Base-by-base conservation (phyloP, 2,797 vertebrate genomes). In the Coendou prehensilis region DNA sequence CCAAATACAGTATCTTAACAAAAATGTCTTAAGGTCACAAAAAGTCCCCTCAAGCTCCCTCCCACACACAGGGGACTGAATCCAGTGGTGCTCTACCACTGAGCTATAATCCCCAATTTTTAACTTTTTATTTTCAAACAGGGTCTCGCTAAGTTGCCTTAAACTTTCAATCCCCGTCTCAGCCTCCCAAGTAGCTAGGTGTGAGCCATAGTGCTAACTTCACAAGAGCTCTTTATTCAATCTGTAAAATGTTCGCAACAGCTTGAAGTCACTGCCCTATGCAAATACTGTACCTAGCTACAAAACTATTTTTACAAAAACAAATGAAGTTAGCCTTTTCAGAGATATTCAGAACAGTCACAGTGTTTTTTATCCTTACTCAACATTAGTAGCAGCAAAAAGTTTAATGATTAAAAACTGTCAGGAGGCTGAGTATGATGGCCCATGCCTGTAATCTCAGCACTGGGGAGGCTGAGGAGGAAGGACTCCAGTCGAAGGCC, bases 251-350 rank as follows among this genome's bases (percentile, higher is more conserved):
- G 61, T 83, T 87, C 52, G 69, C 2, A 10, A 81, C 13, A 92
- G 50, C 37, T 76, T 91, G 37, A 81, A 96, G 83, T 69, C 50
- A 91, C 37, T 76, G 61, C 10, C 52, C 37, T 52, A 37, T 0
- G 13, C 52, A 86, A 95, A 92, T 28, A 76, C 73, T 6, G 26
- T 30, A 83, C 22, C 41, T 69, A 83, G 20, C 30, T 93, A 85
- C 10, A 92, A 15, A 81, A 75, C 13, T 80, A 87, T 75, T 96
- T 96, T 87, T 87, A 89, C 61, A 96, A 78, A 92, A 8, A 64
- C 33, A 88, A 94, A 92, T 75, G 17, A 95, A 83, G 23, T 37
- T 73, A 76, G n/a, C 13, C 26, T 90, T 89, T 89, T 79, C 7
- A 59, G 1, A 91, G 8, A 33, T 85, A 93, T 26, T 86, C 45